Conservation (phyloP, 2,888 invertebrate species). For the Aradus depressus region DNA sequence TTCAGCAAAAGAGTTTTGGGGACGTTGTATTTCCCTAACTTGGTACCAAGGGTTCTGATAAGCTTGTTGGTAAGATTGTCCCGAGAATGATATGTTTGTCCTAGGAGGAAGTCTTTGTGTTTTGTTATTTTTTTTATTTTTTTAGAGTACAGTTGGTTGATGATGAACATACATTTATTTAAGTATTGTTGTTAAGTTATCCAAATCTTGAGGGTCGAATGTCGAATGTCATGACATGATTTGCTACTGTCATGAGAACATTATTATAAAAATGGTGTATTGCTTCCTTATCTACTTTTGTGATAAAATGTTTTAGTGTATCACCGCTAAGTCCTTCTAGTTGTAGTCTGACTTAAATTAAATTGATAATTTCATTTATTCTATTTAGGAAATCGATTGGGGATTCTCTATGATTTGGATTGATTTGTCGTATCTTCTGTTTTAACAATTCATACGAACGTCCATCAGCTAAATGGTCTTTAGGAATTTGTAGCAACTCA, state of each 20-base stretch:
- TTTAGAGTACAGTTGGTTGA: neutral
- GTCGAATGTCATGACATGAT: conserved; percentile 5
- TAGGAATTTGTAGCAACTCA: neutral
- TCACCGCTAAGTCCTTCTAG: neutral
- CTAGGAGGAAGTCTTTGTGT: too few relatives aligned
- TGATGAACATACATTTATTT: neutral
- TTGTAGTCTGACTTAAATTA: neutral
- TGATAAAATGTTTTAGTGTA: neutral
- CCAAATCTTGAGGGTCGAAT: neutral
- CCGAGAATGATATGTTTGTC: too few relatives aligned
- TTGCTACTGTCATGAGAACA: neutral
- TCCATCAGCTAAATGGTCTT: neutral
- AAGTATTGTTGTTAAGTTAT: neutral
- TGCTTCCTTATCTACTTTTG: neutral
- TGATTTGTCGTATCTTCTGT: neutral
- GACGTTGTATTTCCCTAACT: too few relatives aligned
- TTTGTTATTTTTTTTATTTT: neutral
- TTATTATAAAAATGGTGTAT: conserved; percentile 1
- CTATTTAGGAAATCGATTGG: neutral
- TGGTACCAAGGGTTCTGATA: too few relatives aligned
- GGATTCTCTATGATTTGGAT: neutral
- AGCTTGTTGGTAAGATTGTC: too few relatives aligned
- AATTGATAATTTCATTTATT: neutral
- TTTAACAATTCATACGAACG: neutral
- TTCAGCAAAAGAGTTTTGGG: too few relatives aligned